Percentiles rank a stretch among this genome's conserved stretches.
phyloP scores from a whole-genome alignment of 2,797 vertebrate species.

The Argyrosomus regius region DNA sequence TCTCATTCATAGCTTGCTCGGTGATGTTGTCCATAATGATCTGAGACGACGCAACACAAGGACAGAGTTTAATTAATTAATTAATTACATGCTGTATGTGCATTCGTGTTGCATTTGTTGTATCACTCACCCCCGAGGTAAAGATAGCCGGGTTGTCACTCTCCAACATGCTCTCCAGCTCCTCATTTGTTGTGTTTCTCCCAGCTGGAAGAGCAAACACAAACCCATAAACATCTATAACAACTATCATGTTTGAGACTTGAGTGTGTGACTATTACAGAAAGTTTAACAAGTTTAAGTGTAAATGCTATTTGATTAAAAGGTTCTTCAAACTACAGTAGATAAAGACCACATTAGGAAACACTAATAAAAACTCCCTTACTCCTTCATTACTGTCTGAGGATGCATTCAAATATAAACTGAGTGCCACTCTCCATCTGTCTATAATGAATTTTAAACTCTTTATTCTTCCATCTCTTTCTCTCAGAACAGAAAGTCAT shows the following conservation, averaged over 20 bases:
- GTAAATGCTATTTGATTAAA: conserved; percentile 11
- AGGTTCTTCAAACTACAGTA: conserved; percentile 11
- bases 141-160: conserved; percentile 97
- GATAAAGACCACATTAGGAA: conserved; percentile 33
- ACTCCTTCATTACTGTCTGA: conserved; percentile 19
- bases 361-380: conserved; percentile 20
- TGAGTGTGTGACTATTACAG: not conserved
- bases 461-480: conserved; percentile 22
- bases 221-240: conserved; percentile 11
- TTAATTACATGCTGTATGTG: not conserved
- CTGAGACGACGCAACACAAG: conserved; percentile 70
- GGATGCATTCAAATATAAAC: conserved; percentile 47
- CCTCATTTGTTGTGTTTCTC: conserved; percentile 95
- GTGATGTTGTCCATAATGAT: conserved; percentile 97
- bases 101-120: not conserved
- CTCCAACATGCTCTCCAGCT: conserved; percentile 97
- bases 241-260: not conserved
- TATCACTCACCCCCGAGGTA: conserved; percentile 91
- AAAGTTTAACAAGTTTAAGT: not conserved
- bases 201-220: conserved; percentile 86
- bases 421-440: conserved; percentile 10
- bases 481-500: conserved; percentile 10
- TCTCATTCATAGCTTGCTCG: conserved; percentile 95
- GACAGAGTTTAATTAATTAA: not conserved
- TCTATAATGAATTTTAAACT: conserved; percentile 13